phyloP scores from a whole-genome alignment of 1,140 invertebrate species.

The Pseudomyrmex cubaensis region DNA sequence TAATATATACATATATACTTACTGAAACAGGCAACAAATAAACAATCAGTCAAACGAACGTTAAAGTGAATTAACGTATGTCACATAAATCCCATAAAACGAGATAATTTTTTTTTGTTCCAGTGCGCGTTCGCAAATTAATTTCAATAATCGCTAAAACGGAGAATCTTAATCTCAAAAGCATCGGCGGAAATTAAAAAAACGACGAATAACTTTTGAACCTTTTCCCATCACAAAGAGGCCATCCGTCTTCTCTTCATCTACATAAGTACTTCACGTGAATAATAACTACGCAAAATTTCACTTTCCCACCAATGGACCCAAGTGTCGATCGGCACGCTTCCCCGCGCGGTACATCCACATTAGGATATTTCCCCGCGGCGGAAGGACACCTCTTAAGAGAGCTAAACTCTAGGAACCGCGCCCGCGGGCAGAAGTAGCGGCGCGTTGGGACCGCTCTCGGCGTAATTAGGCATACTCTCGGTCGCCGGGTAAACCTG shows the following conservation, averaged over 20 bases:
- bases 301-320: neutral
- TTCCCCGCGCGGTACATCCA: neutral
- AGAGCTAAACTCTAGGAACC: slow-evolving; percentile 76
- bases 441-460: slow-evolving; percentile 79
- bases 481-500: slow-evolving; percentile 71
- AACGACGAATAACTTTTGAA: neutral
- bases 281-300: neutral
- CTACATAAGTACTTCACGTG: neutral
- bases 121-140: slow-evolving; percentile 12
- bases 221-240: neutral
- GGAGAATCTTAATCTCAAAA: slow-evolving; percentile 4
- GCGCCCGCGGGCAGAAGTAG: slow-evolving; percentile 79
- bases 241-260: neutral
- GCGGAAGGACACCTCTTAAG: neutral
- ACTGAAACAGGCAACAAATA: neutral
- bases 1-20: too few species aligned
- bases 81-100: neutral
- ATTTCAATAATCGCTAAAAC: slow-evolving; percentile 5
- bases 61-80: slow-evolving; percentile 6
- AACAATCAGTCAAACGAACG: too few species aligned
- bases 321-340: neutral
- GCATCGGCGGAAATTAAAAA: neutral
- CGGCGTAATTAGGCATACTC: slow-evolving; percentile 79
- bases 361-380: neutral
- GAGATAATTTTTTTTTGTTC: neutral